These are phyloP conservation scores for Dolichoris vasculosae DNA, from an alignment of 1,140 invertebrate genomes.

Conservation along the genomic window DNA sequence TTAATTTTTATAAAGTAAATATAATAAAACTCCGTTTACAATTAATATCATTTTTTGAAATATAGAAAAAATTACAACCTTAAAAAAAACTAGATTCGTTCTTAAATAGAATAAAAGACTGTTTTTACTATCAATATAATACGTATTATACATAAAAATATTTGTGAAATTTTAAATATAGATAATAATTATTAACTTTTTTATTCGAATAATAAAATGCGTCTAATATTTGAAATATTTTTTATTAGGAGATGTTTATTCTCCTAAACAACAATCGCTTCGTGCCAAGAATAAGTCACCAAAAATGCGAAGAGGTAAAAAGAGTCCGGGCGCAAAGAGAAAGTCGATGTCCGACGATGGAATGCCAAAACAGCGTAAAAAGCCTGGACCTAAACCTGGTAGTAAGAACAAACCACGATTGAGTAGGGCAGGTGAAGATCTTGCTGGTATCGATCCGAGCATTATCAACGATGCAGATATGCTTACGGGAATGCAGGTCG, in stretches of 20 bases:
- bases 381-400: constrained; percentile 72
- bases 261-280: constrained; percentile 67
- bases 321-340: constrained; percentile 65
- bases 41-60: too few species aligned
- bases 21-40: too few species aligned
- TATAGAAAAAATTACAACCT: too few species aligned
- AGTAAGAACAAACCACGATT: constrained; percentile 69
- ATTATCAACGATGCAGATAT: constrained; percentile 65
- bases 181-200: too few species aligned
- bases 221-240: too few species aligned
- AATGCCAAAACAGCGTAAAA: constrained; percentile 67
- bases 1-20: too few species aligned
- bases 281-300: constrained; percentile 65
- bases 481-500: constrained; percentile 58
- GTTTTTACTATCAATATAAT: too few species aligned
- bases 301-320: constrained; percentile 65
- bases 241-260: constrained; percentile 67
- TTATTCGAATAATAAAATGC: too few species aligned
- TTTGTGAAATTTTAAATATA: too few species aligned
- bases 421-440: constrained; percentile 56
- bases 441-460: constrained; percentile 51
- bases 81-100: too few species aligned
- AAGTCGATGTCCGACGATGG: constrained; percentile 64
- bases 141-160: too few species aligned
- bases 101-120: too few species aligned